Evolutionary conservation across 1,140 invertebrate genomes (phyloP), one percentile per base, ranked within the genome.

Genomic region (Bombus waltoni): DNA sequence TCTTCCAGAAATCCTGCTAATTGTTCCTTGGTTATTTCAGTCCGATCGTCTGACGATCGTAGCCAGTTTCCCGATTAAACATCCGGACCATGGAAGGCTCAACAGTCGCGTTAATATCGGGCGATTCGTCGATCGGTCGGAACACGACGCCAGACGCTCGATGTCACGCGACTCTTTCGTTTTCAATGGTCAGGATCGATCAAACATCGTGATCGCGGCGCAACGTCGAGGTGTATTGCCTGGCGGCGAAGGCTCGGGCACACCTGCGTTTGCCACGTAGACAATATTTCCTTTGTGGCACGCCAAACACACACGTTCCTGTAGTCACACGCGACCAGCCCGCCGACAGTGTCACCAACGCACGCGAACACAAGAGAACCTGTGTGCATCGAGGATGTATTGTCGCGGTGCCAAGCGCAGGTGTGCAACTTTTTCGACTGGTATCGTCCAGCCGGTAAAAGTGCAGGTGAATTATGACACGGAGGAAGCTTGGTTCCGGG

Each of bases 401-500:
- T 71, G 82, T 71, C 66, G 47, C 22, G 47, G 66, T 84, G 83
- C 75, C 76, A 84, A 72, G 76, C 83, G 83, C 83, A 84, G 83
- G 83, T 84, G 83, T 62, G 83, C 47, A 9, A 79, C 53, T 84
- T 84, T 84, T 84, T 84, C 83, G 66, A 25, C 28, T 28, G 53
- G 81, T 65, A 82, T 75, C 70, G 71, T 65, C 71, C 71, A 74
- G 8, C 35, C 35, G 32, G 75, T 53, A 47, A 72, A 84, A 79
- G 38, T 78, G 40, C 65, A 59, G 74, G 65, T 83, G 82, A 83
- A 83, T 78, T 78, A 83, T 71, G 82, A 28, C 40, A 59, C 47
- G 66, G 65, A 78, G 42, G 13, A 83, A 53, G 59, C 59, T n/a
- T 35, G 18, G 38, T 28, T 28, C 40, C 18, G 53, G 79, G 28